phyloP scores from a whole-genome alignment of 2,797 vertebrate species.

The Eremophila alpestris region DNA sequence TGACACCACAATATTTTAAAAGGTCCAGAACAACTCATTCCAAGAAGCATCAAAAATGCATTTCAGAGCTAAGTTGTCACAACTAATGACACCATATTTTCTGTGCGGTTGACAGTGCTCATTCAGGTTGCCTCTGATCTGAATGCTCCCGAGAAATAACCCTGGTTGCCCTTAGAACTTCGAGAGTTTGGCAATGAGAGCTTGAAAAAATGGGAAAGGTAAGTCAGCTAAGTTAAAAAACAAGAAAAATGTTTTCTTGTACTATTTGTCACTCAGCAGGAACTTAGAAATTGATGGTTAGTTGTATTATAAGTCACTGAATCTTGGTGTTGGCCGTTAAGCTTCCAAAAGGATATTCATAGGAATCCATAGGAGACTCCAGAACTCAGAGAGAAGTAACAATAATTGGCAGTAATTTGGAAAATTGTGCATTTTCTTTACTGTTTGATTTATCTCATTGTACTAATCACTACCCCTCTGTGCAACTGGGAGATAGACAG shows the following conservation, averaged over 20 bases:
- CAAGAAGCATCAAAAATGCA: background rate
- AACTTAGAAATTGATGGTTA: background rate
- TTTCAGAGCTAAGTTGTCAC: background rate
- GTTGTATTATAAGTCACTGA: background rate
- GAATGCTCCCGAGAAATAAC: background rate
- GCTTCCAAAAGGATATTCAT: slow-evolving; percentile 19
- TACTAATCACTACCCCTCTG: background rate
- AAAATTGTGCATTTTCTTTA: background rate
- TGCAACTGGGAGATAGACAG: slow-evolving; percentile 8
- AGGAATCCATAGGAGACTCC: background rate
- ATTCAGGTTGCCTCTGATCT: background rate
- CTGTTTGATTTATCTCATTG: slow-evolving; percentile 10
- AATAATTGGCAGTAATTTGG: slow-evolving; percentile 11
- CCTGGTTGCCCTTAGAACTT: background rate
- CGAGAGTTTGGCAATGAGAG: background rate
- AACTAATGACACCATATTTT: background rate
- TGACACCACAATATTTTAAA: background rate
- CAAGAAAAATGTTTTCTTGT: background rate
- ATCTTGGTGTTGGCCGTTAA: background rate
- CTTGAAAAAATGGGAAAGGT: background rate
- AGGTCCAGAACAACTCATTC: background rate
- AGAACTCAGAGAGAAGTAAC: background rate
- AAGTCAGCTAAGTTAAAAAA: background rate
- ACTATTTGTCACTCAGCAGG: background rate
- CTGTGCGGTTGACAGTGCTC: background rate